phyloP scores from a whole-genome alignment of 2,113 vertebrate species.

The Pachyramphus minor region DNA sequence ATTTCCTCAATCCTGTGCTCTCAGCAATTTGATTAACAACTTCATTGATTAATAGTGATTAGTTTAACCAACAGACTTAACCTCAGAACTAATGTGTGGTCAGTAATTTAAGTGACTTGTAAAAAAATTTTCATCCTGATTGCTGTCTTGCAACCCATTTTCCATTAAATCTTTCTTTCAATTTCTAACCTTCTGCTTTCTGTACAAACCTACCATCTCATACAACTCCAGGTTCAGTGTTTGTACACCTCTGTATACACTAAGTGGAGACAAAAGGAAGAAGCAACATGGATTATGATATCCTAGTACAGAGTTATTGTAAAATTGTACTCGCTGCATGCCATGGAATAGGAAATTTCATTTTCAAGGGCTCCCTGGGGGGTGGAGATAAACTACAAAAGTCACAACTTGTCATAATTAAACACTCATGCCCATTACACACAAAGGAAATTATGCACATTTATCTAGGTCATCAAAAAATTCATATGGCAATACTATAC shows the following conservation, averaged over 20 bases:
- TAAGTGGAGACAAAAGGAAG: neutral
- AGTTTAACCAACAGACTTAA: slow-evolving; percentile 63
- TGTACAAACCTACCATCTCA: neutral
- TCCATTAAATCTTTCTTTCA: slow-evolving; percentile 7
- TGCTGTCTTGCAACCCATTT: slow-evolving; percentile 9
- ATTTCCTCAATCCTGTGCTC: neutral
- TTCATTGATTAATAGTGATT: slow-evolving; percentile 71
- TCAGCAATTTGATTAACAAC: slow-evolving; percentile 66
- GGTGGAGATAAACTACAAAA: slow-evolving; percentile 61
- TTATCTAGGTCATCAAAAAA: slow-evolving; percentile 63
- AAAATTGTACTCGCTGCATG: slow-evolving; percentile 32
- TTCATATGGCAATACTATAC: slow-evolving; percentile 23
- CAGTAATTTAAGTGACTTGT: slow-evolving; percentile 39
- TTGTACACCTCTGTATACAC: neutral
- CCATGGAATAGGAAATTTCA: slow-evolving; percentile 65
- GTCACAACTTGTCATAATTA: slow-evolving; percentile 73
- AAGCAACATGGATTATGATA: slow-evolving; percentile 52
- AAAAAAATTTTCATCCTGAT: slow-evolving; percentile 33
- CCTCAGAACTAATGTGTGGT: slow-evolving; percentile 63
- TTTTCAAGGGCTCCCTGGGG: slow-evolving; percentile 53
- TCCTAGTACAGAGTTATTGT: slow-evolving; percentile 8
- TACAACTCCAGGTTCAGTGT: neutral
- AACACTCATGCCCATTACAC: slow-evolving; percentile 60
- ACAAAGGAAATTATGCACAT: slow-evolving; percentile 66
- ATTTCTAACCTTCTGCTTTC: neutral